Percentiles rank a stretch among this genome's conserved stretches.
These are phyloP conservation scores for Philereme vetulata DNA, from an alignment of 2,888 invertebrate genomes.

Conservation along the genomic window DNA sequence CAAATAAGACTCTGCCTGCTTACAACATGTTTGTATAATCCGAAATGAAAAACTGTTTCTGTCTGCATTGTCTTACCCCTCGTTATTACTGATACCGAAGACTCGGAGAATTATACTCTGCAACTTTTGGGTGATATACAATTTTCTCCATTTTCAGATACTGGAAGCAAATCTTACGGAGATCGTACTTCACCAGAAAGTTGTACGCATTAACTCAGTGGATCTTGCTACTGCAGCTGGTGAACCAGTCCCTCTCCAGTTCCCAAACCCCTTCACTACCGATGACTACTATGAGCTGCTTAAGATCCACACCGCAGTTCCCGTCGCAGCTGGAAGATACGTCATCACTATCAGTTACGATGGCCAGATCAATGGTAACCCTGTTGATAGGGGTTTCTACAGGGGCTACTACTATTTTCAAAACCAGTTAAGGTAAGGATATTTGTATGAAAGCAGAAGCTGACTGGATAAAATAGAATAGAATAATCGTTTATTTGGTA, in stretches of 20 bases:
- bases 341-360: slow-evolving; percentile 58
- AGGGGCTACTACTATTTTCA: slow-evolving; percentile 68
- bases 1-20: no score
- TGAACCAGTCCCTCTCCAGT: slow-evolving; percentile 50
- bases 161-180: slow-evolving; percentile 55
- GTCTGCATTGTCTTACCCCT: no score
- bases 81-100: no score
- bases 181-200: slow-evolving; percentile 73
- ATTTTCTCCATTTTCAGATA: slow-evolving; percentile 50
- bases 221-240: slow-evolving; percentile 46
- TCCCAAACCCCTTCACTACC: slow-evolving; percentile 52
- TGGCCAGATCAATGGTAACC: slow-evolving; percentile 68
- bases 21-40: no score
- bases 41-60: no score
- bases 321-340: slow-evolving; percentile 58
- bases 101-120: no score
- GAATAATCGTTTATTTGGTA: no score
- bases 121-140: no score
- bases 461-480: no score
- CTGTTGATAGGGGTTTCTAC: slow-evolving; percentile 73
- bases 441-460: no score
- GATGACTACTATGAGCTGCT: slow-evolving; percentile 67
- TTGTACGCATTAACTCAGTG: slow-evolving; percentile 57
- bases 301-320: slow-evolving; percentile 57
- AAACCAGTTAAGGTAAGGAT: slow-evolving; percentile 51